A percentile compares a stretch with the other conserved stretches of the same genome.
Conservation (phyloP, 2,888 invertebrate genomes). For the Cheilosia impressa region DNA sequence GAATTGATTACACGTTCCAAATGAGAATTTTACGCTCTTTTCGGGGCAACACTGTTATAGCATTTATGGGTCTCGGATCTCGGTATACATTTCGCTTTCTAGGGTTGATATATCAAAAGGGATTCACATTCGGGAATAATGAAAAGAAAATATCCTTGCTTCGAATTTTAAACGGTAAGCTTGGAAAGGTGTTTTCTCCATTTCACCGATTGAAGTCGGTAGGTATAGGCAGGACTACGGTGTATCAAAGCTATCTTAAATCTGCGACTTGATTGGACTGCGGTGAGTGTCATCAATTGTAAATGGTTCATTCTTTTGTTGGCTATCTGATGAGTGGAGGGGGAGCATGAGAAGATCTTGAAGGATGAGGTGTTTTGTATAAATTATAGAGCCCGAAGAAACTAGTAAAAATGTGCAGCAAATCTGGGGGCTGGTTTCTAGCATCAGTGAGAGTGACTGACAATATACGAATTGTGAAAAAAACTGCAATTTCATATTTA, state of each 20-base stretch:
- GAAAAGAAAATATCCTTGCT: constrained; percentile 52
- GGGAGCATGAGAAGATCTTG: too few species aligned
- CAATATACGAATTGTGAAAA: too few species aligned
- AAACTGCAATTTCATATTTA: too few species aligned
- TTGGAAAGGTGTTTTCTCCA: constrained; percentile 2
- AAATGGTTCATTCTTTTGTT: constrained; percentile 16
- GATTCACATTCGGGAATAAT: constrained; percentile 44
- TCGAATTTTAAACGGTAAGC: constrained; percentile 34
- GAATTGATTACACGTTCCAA: constrained; percentile 69
- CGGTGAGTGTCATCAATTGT: constrained; percentile 11
- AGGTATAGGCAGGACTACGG: background rate
- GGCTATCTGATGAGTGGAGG: background rate
- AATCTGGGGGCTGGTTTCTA: too few species aligned
- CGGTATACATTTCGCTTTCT: background rate
- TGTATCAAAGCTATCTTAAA: constrained; percentile 26
- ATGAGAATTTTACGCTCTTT: constrained; percentile 63
- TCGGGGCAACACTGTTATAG: constrained; percentile 36
- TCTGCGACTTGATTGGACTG: constrained; percentile 19
- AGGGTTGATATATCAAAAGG: background rate
- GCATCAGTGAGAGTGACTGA: too few species aligned
- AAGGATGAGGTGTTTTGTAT: too few species aligned
- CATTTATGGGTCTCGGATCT: constrained; percentile 29
- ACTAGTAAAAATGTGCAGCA: too few species aligned
- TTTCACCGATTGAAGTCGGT: background rate
- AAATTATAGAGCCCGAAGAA: too few species aligned